Percentiles rank a stretch among this genome's conserved stretches.
Evolutionary conservation across 2,888 invertebrate genomes (phyloP).

Genomic region (Trichacis sp.): DNA sequence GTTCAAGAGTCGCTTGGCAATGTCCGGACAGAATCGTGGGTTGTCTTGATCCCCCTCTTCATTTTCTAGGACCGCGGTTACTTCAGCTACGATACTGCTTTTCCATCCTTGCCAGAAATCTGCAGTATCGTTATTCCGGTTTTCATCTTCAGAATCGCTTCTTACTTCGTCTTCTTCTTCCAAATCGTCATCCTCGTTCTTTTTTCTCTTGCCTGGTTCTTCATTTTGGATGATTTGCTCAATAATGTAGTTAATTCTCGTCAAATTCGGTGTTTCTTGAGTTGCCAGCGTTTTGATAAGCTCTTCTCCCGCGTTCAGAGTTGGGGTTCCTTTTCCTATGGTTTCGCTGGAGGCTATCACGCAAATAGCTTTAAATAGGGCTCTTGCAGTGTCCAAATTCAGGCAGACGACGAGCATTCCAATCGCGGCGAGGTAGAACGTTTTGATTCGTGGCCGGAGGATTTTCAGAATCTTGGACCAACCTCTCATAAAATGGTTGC

Average conservation of each 20-base stretch:
- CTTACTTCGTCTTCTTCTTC: background rate
- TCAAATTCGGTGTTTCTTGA: background rate
- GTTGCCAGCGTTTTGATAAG: background rate
- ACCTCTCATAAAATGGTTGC: too few relatives aligned
- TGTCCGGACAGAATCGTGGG: too few relatives aligned
- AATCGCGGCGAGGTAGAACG: background rate
- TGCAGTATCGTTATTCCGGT: background rate
- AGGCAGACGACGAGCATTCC: background rate
- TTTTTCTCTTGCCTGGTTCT: background rate
- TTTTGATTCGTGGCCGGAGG: background rate
- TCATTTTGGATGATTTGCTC: background rate
- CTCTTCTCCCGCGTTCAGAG: background rate
- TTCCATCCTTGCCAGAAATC: background rate
- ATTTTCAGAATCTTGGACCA: background rate
- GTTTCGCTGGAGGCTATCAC: background rate
- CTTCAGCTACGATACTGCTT: background rate
- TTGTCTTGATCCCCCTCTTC: too few relatives aligned
- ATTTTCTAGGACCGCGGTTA: too few relatives aligned
- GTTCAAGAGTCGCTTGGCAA: too few relatives aligned
- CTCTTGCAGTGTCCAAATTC: background rate
- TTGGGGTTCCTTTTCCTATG: background rate
- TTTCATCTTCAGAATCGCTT: too few relatives aligned
- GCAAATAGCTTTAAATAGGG: background rate
- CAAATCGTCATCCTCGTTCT: background rate
- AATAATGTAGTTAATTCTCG: too few relatives aligned